These are phyloP conservation scores for Oncorhynchus masou DNA, from an alignment of 2,113 vertebrate genomes.

Conservation along the genomic window DNA sequence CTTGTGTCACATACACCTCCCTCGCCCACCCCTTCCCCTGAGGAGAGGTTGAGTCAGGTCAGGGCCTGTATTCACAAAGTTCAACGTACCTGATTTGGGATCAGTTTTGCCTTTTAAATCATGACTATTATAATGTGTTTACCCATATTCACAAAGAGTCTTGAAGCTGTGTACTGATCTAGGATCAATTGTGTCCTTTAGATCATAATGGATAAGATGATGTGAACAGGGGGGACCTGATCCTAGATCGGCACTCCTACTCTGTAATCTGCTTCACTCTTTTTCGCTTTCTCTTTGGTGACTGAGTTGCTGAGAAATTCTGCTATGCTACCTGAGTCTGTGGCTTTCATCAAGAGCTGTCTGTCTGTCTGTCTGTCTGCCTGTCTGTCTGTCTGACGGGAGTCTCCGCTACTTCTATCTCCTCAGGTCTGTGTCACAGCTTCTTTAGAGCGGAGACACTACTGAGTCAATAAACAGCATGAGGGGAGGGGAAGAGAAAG, in stretches of 20 bases:
- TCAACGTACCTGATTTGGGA: too few species aligned
- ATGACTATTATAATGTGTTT: too few species aligned
- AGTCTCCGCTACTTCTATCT: not conserved
- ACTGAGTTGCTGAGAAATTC: not conserved
- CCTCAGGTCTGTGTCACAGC: not conserved
- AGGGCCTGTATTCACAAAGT: too few species aligned
- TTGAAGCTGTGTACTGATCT: too few species aligned
- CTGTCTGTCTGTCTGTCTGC: not conserved
- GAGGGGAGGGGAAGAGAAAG: not conserved
- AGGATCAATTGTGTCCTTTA: too few species aligned
- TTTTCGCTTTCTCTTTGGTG: not conserved
- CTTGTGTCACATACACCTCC: not conserved
- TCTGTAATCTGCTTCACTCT: too few species aligned
- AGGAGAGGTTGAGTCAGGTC: not conserved
- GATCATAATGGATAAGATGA: too few species aligned
- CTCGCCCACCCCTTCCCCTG: not conserved
- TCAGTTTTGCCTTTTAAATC: too few species aligned
- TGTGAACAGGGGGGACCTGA: too few species aligned
- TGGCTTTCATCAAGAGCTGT: not conserved
- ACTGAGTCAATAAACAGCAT: not conserved
- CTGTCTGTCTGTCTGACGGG: not conserved
- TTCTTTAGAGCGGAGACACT: not conserved
- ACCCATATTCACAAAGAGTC: too few species aligned
- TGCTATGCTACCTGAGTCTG: not conserved
- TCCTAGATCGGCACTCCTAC: too few species aligned